Base-by-base conservation (phyloP, 2,888 invertebrate genomes). In the Hyposoter didymator region DNA sequence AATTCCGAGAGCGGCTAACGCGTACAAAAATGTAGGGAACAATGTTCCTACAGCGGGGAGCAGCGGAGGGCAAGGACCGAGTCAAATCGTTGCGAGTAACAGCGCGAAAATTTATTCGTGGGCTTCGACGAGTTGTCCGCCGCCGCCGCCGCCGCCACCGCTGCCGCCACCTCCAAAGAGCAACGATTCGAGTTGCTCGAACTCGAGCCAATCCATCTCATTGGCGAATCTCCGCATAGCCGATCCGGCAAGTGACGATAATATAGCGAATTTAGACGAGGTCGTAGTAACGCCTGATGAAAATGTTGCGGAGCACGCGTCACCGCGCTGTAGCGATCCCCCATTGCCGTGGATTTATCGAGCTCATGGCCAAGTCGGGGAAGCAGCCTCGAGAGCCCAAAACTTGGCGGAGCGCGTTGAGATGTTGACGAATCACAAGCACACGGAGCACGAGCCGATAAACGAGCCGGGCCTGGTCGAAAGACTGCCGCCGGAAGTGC, bases 401-500 rank as follows among this genome's bases (percentile, higher is more conserved):
- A 95, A 95, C 89, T 92, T 97, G 17, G 95, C 95, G 0, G 95
- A 96, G 84, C 95, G 96, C 19, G 93, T 97, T 73, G 95, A 95
- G 80, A 95, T 95, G 45, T 93, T 97, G 14, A 95, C 95, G 2
- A 95, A 95, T 35, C 95, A 93, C 62, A 93, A 90, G 70, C 91
- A 92, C 19, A 87, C 88, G 12, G 92, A 93, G 28, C 92, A 93
- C 64, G 93, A 93, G 75, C 90, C 92, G 3, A 88, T 91, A 59
- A 92, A 90, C 69, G 95, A 96, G 7, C 95, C 96, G 4, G 96
- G 96, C 0, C 92, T 97, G 0, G 95, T 97, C 6, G 96, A 97
- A 90, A 95, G 96, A 87, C 93, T 97, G 79, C 97, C 97, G 22
- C 96, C 96, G 76, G 97, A 97, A 95, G 98, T 99, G 89, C 94